Base-by-base conservation (phyloP, 1,140 invertebrate genomes). In the Ptiloglossa arizonensis region DNA sequence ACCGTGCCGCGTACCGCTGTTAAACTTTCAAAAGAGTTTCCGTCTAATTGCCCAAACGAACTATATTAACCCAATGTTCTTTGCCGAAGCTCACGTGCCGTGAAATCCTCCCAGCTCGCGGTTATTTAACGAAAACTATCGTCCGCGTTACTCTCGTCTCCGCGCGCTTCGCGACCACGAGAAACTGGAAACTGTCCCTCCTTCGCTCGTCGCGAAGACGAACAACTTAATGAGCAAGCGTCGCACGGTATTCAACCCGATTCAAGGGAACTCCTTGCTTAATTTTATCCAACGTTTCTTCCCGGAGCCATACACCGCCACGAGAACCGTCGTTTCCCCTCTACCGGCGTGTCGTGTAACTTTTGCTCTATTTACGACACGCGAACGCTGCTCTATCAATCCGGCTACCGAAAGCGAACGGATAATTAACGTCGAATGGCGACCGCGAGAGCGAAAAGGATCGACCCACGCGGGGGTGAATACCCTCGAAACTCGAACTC, bases 191-290 rank as follows among this genome's bases (percentile, higher is more conserved):
- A 60, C 44, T 72, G 60, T 62, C 62, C 8, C 22, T 32, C 24
- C 48, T n/a, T 11, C 46, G 62, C n/a, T 46, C 50, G 48, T 66
- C 48, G 38, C 63, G 50, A 74, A 74, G 72, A 74, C 63, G 50
- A 74, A 74, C 50, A 74, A 74, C 72, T 75, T 75, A 75, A 75
- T 75, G 72, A 75, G 72, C 63, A 67, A 75, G 72, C 72, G 72
- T 75, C 72, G 72, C 27, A 52, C n/a, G 11, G 50, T 41, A 75
- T 75, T 75, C 72, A 75, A 29, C 54, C n/a, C 63, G 72, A 75
- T 75, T 75, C 63, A 68, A 35, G 63, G 38, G 57, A 75, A 67
- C 66, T 48, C n/a, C 72, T 48, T 27, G 63, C 72, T 57, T 75
- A 75, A 75, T 75, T 75, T 75, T 66, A 75, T 75, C 72, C 72